Conservation (phyloP, 1,140 invertebrate genomes). For the Cydia pomonella region DNA sequence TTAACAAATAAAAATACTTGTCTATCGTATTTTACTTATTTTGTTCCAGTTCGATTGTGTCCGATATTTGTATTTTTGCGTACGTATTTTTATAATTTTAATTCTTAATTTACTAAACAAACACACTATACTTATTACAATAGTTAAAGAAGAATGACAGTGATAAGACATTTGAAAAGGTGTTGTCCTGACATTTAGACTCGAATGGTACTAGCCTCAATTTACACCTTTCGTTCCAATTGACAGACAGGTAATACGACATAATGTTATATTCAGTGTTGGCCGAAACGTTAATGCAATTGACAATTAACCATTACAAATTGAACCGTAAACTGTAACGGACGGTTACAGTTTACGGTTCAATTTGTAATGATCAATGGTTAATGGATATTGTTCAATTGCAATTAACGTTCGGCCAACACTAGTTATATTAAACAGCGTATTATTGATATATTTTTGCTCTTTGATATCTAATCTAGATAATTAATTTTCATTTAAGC, state of each 20-base stretch:
- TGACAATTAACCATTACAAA: no score
- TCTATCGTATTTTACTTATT: no score
- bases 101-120: neutral
- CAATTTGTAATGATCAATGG: no score
- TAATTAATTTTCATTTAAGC: neutral
- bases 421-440: neutral
- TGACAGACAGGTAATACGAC: conserved; percentile 11
- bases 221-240: neutral
- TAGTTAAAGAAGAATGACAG: conserved; percentile 17
- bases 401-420: no score
- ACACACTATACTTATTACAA: neutral
- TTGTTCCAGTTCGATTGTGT: no score
- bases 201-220: neutral
- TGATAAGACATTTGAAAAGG: conserved; percentile 28
- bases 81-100: neutral
- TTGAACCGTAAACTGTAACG: no score
- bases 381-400: no score
- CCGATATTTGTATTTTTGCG: no score
- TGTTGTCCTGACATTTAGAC: conserved; percentile 25
- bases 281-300: no score
- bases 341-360: no score
- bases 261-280: no score
- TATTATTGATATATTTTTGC: neutral
- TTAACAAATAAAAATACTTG: no score
- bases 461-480: neutral